phyloP scores from a whole-genome alignment of 1,140 invertebrate species.

The Lepidurus couesii region DNA sequence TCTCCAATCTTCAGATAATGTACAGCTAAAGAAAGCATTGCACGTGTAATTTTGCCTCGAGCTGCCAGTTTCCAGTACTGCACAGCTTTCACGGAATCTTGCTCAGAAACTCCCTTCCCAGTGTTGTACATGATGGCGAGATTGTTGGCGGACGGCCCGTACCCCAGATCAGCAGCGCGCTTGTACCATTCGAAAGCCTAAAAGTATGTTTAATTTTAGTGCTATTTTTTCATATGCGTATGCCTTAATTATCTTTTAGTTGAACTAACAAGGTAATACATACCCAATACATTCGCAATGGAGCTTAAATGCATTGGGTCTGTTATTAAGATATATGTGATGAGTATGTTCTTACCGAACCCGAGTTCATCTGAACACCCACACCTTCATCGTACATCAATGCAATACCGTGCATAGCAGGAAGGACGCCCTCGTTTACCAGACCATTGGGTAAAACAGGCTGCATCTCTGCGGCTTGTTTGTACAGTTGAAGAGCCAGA shows the following conservation, averaged over 20 bases:
- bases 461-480: not conserved
- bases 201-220: not conserved
- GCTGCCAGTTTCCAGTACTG: conserved; percentile 33
- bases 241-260: not conserved
- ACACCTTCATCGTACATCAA: not conserved
- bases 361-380: not conserved
- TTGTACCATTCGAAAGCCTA: conserved; percentile 30
- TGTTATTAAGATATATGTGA: not conserved
- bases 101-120: not conserved
- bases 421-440: not conserved
- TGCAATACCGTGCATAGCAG: not conserved
- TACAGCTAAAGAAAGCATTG: conserved; percentile 31
- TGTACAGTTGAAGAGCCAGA: not conserved
- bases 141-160: conserved; percentile 29
- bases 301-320: no score
- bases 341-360: not conserved
- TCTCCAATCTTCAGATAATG: not conserved
- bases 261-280: not conserved
- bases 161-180: conserved; percentile 27
- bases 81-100: conserved; percentile 31
- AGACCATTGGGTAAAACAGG: not conserved
- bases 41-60: not conserved
- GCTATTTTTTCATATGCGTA: no score
- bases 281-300: not conserved
- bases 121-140: conserved; percentile 24